Evolutionary conservation across 2,113 vertebrate species (phyloP).

Genomic region (Neodontobutis hainanensis): DNA sequence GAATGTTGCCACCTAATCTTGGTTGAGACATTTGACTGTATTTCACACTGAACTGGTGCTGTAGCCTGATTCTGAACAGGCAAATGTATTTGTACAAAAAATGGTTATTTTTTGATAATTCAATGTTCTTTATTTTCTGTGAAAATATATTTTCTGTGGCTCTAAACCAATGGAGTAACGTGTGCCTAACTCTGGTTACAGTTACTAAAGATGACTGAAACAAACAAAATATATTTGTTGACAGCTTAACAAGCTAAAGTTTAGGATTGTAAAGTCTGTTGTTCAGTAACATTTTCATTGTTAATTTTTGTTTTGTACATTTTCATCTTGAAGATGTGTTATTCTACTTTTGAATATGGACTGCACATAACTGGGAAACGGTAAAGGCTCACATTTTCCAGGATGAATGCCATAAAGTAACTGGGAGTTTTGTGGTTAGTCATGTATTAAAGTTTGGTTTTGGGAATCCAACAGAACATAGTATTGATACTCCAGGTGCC

Average conservation of each 20-base stretch:
- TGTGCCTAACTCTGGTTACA: conserved; percentile 58
- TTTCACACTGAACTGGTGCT: conserved; percentile 75
- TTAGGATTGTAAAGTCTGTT: conserved; percentile 48
- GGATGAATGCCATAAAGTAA: conserved; percentile 37
- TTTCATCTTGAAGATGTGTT: conserved; percentile 61
- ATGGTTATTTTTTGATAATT: conserved; percentile 61
- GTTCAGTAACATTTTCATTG: conserved; percentile 52
- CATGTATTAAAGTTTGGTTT: conserved; percentile 46
- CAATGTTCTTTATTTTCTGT: conserved; percentile 73
- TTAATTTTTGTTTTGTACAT: conserved; percentile 67
- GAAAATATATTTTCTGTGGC: conserved; percentile 62
- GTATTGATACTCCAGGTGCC: conserved; percentile 41
- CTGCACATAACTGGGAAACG: conserved; percentile 44
- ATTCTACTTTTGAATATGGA: conserved; percentile 59
- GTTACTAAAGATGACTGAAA: conserved; percentile 50
- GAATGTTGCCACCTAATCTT: conserved; percentile 54
- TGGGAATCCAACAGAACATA: conserved; percentile 18
- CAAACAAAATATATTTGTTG: conserved; percentile 17
- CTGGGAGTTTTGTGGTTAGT: conserved; percentile 3
- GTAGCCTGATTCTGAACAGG: conserved; percentile 62
- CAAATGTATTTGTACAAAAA: conserved; percentile 63
- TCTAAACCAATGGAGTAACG: conserved; percentile 50
- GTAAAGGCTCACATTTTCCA: conserved; percentile 25
- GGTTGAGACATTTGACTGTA: conserved; percentile 62
- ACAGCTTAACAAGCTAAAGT: conserved; percentile 33